Evolutionary conservation across 2,797 vertebrate species (phyloP).

Genomic region (Propithecus perrieri): DNA sequence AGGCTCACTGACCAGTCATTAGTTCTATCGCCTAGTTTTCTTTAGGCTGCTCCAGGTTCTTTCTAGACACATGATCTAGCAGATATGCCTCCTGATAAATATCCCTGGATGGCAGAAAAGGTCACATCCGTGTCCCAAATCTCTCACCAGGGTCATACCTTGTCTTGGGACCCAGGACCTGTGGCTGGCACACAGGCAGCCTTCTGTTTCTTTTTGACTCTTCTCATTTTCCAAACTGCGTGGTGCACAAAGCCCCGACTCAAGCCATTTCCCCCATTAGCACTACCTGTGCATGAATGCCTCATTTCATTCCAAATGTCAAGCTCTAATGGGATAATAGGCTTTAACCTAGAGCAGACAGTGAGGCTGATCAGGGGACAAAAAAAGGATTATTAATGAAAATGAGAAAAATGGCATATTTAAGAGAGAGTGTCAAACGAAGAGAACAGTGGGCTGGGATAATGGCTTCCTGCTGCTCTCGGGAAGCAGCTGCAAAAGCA

Average conservation of each 20-base stretch:
- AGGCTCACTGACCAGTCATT: constrained; percentile 17
- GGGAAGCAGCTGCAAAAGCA: not conserved
- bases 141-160: not conserved
- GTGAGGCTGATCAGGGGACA: constrained; percentile 47
- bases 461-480: not conserved
- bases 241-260: not conserved
- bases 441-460: constrained; percentile 16
- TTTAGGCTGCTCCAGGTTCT: not conserved
- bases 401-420: constrained; percentile 58
- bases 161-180: not conserved
- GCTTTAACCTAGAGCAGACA: constrained; percentile 59
- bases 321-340: constrained; percentile 59
- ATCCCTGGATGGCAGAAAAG: not conserved
- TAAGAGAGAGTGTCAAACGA: constrained; percentile 33
- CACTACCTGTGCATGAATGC: constrained; percentile 48
- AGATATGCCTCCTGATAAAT: not conserved
- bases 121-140: not conserved
- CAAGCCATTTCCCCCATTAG: constrained; percentile 45
- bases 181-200: not conserved
- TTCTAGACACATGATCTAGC: not conserved
- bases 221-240: not conserved
- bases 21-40: not conserved
- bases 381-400: constrained; percentile 72
- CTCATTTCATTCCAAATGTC: constrained; percentile 64
- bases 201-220: not conserved